Percentiles rank a stretch among this genome's conserved stretches.
Conservation (phyloP, 2,113 vertebrate genomes). For the Zosterops lateralis region DNA sequence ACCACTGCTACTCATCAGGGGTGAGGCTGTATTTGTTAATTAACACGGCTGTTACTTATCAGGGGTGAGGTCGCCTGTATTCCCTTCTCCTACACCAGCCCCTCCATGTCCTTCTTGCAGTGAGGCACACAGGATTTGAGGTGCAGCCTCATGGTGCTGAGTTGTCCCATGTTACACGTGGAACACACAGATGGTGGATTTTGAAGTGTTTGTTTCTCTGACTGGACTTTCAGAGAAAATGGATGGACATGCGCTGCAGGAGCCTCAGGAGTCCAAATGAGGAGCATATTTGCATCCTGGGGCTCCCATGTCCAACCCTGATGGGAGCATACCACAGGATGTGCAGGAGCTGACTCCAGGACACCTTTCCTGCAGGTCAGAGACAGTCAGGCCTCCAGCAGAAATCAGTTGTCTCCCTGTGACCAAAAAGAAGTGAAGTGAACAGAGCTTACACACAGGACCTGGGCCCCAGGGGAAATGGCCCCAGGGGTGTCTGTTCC, state of each 20-base stretch:
- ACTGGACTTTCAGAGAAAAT: background rate
- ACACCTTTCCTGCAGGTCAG: background rate
- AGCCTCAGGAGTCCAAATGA: accelerated
- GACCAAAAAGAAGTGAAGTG: background rate
- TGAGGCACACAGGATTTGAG: accelerated
- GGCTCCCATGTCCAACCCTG: background rate
- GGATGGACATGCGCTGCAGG: background rate
- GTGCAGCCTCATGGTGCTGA: background rate
- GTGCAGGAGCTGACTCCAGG: background rate
- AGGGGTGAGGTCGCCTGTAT: background rate
- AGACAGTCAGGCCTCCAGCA: background rate
- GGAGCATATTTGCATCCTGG: background rate
- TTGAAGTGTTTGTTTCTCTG: background rate
- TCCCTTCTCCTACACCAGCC: background rate
- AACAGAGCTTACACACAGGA: background rate
- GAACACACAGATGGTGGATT: background rate
- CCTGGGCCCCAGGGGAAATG: background rate
- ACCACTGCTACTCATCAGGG: background rate
- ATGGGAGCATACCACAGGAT: background rate
- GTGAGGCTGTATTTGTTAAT: background rate
- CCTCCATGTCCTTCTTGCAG: background rate
- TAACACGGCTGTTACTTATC: background rate
- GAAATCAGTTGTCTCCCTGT: background rate
- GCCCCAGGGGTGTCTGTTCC: background rate
- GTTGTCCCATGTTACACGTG: background rate